Base-by-base conservation (phyloP, 1,140 invertebrate species). In the Coenobita brevimanus region DNA sequence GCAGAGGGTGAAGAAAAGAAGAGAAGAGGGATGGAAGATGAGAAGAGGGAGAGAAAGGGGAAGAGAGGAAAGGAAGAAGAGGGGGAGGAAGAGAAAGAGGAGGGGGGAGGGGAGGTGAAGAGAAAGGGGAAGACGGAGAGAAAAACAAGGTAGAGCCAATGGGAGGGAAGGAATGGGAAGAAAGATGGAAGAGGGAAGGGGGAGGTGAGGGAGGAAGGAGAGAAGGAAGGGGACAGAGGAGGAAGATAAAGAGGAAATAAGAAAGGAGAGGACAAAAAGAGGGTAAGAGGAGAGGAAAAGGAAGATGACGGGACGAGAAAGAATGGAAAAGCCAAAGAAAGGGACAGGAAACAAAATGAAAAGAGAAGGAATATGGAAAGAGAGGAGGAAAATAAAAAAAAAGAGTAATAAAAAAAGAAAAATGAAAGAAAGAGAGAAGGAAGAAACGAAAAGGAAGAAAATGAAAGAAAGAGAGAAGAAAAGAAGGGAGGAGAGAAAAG, bases 91-190 rank as follows among this genome's bases (percentile, higher is more conserved):
- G 79, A 71, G 21, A 33, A 73, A 46, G 36, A 43, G 73, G 67
- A 57, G 64, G 60, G 67, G 73, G 46, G 76, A 71, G 76, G 69
- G 41, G 69, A 84, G 82, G 76, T 27, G 6, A 24, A 81, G 60
- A 62, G 15, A 41, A 30, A n/a, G 36, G 17, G 10, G 17, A 2
- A 76, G n/a, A 41, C 41, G 43, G 15, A 38, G 36, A 43, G 38
- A 27, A 4, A 2, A 21, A 27, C 3, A 21, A 13, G 43, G 15
- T 2, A 1, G 15, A 2, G 43, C 36, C 8, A 15, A 73, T 15
- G 0, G 15, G n/a, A n/a, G n/a, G n/a, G n/a, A n/a, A n/a, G n/a
- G n/a, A n/a, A n/a, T n/a, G n/a, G n/a, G n/a, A n/a, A n/a, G n/a
- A n/a, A 57, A n/a, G 67, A 71, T n/a, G n/a, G n/a, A n/a, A n/a